phyloP scores from a whole-genome alignment of 2,888 invertebrate genomes.

The Tiliacea aurago region DNA sequence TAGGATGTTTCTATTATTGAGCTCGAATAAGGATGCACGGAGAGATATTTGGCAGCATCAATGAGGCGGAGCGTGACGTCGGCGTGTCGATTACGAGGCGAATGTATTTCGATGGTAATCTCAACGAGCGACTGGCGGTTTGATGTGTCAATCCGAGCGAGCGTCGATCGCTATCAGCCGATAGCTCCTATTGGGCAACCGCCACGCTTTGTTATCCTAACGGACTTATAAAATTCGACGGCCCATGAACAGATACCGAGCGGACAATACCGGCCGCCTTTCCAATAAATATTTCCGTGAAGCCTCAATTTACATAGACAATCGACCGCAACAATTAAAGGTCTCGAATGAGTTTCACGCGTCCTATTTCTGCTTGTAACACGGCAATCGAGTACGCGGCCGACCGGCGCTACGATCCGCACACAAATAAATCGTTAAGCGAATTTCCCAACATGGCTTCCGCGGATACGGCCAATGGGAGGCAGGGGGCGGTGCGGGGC shows the following conservation, averaged over 20 bases:
- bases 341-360: slow-evolving; percentile 74
- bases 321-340: slow-evolving; percentile 68
- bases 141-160: slow-evolving; percentile 89
- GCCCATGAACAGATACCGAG: slow-evolving; percentile 74
- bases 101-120: slow-evolving; percentile 86
- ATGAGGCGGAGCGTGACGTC: slow-evolving; percentile 81
- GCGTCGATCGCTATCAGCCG: slow-evolving; percentile 84
- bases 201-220: slow-evolving; percentile 88
- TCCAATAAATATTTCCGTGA: slow-evolving; percentile 71
- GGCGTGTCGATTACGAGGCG: slow-evolving; percentile 85
- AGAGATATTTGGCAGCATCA: slow-evolving; percentile 79
- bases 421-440: slow-evolving; percentile 86
- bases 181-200: slow-evolving; percentile 88
- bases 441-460: slow-evolving; percentile 88
- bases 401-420: slow-evolving; percentile 75
- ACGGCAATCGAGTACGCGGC: slow-evolving; percentile 75
- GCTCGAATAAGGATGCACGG: slow-evolving; percentile 60
- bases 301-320: slow-evolving; percentile 67
- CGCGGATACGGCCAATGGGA: slow-evolving; percentile 79
- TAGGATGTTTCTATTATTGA: slow-evolving; percentile 61
- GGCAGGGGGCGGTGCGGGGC: slow-evolving; percentile 74
- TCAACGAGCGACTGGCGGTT: slow-evolving; percentile 81
- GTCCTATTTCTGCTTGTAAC: slow-evolving; percentile 73
- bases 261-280: slow-evolving; percentile 76
- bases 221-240: slow-evolving; percentile 85